Conservation (phyloP, 1,140 invertebrate genomes). For the Palaemon carinicauda region DNA sequence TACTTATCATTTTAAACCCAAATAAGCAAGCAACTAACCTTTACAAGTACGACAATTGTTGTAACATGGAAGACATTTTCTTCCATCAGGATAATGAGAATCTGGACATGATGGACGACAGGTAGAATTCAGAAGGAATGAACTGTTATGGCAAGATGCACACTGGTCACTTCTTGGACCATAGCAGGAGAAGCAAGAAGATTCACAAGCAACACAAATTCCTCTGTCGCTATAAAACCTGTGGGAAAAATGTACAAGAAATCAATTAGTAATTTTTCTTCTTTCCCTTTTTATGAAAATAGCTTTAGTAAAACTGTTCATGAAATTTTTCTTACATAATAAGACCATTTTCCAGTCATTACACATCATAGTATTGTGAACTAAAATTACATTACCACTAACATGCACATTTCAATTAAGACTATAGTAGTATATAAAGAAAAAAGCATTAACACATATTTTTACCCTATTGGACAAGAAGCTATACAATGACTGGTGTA, state of each 20-base stretch:
- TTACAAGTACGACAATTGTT: slow-evolving; percentile 75
- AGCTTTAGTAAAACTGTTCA: too few species aligned
- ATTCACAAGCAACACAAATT: slow-evolving; percentile 81
- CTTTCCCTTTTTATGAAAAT: too few species aligned
- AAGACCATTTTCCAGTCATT: background rate
- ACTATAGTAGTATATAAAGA: too few species aligned
- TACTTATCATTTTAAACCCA: too few species aligned
- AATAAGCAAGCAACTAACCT: slow-evolving; percentile 65
- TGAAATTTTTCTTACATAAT: too few species aligned
- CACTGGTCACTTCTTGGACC: slow-evolving; percentile 83
- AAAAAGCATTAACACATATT: background rate
- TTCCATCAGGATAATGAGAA: slow-evolving; percentile 81
- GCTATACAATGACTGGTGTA: slow-evolving; percentile 82
- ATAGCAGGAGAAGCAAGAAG: slow-evolving; percentile 83
- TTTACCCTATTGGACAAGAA: slow-evolving; percentile 69
- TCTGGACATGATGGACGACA: slow-evolving; percentile 85
- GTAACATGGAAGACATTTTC: slow-evolving; percentile 75
- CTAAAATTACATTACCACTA: background rate
- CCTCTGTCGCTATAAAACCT: slow-evolving; percentile 86
- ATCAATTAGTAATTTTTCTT: too few species aligned
- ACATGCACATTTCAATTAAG: background rate
- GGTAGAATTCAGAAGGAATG: slow-evolving; percentile 80
- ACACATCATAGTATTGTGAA: background rate
- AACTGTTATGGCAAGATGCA: slow-evolving; percentile 79
- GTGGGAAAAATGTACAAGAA: slow-evolving; percentile 46